A percentile compares a stretch with the other conserved stretches of the same genome.
Evolutionary conservation across 2,797 vertebrate species (phyloP).

Genomic region (Cuniculus paca): DNA sequence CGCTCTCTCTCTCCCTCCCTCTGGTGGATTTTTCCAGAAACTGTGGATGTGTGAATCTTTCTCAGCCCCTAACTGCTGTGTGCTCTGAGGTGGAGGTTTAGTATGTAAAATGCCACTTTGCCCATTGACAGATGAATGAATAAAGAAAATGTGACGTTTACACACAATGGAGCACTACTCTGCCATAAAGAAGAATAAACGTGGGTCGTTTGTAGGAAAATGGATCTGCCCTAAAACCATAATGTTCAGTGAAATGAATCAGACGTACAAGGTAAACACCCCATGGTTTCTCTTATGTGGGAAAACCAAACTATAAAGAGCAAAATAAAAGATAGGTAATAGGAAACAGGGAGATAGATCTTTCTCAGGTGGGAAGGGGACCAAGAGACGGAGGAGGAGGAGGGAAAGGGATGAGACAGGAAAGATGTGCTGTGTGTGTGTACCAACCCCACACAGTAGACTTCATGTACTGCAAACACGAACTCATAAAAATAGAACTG

Average conservation of each 20-base stretch:
- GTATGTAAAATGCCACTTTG: neutral
- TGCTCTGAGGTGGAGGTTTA: neutral
- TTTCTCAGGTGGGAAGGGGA: neutral
- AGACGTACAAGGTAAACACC: neutral
- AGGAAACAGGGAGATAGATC: neutral
- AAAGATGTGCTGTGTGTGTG: neutral
- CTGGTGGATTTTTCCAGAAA: neutral
- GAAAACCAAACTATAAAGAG: neutral
- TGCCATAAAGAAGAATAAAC: neutral
- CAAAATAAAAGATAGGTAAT: neutral
- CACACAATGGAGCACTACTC: neutral
- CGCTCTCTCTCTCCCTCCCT: neutral
- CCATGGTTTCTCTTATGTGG: neutral
- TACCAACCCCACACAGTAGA: neutral
- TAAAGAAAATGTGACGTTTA: neutral
- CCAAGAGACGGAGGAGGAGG: neutral
- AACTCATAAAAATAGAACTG: neutral
- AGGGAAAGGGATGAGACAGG: neutral
- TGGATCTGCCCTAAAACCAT: neutral
- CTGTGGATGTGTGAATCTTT: neutral
- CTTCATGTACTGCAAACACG: neutral
- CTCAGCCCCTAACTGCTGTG: neutral
- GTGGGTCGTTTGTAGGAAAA: neutral
- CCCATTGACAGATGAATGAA: neutral
- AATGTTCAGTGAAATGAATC: neutral